These are phyloP conservation scores for Mycetomoellerius zeteki DNA, from an alignment of 1,140 invertebrate genomes.

Conservation along the genomic window DNA sequence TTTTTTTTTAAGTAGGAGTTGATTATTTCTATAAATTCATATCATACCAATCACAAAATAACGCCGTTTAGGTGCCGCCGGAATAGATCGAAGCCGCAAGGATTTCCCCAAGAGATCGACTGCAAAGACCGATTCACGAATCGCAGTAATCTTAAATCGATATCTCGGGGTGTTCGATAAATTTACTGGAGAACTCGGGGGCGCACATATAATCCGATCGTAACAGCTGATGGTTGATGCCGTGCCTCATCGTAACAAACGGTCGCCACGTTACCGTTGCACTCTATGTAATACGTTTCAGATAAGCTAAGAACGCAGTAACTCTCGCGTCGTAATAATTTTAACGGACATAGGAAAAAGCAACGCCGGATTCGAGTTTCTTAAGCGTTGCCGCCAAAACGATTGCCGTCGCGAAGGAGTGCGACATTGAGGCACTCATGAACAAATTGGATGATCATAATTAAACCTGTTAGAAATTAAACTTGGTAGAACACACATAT, in stretches of 20 bases:
- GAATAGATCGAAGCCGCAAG: constrained; percentile 4
- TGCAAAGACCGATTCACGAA: constrained; percentile 43
- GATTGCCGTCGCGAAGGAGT: background rate
- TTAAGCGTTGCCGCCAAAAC: constrained; percentile 1
- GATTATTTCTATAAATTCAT: background rate
- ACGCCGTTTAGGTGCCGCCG: background rate
- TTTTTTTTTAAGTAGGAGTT: no score
- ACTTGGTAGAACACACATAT: background rate
- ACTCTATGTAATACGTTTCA: constrained; percentile 65
- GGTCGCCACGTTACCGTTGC: constrained; percentile 43
- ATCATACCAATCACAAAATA: background rate
- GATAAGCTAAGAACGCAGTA: constrained; percentile 58
- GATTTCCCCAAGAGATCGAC: constrained; percentile 19
- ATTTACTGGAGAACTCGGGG: constrained; percentile 48
- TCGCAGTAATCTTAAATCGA: constrained; percentile 60
- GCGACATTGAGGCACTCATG: background rate
- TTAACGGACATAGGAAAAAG: constrained; percentile 42
- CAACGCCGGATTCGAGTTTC: constrained; percentile 37
- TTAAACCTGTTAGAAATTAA: constrained; percentile 20
- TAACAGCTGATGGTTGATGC: constrained; percentile 59
- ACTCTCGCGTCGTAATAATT: constrained; percentile 65
- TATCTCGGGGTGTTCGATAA: constrained; percentile 59
- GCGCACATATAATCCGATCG: constrained; percentile 63
- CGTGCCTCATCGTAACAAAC: constrained; percentile 65
- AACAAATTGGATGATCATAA: constrained; percentile 5